These are phyloP conservation scores for Apodemia hepburni DNA, from an alignment of 2,888 invertebrate species.

Conservation along the genomic window DNA sequence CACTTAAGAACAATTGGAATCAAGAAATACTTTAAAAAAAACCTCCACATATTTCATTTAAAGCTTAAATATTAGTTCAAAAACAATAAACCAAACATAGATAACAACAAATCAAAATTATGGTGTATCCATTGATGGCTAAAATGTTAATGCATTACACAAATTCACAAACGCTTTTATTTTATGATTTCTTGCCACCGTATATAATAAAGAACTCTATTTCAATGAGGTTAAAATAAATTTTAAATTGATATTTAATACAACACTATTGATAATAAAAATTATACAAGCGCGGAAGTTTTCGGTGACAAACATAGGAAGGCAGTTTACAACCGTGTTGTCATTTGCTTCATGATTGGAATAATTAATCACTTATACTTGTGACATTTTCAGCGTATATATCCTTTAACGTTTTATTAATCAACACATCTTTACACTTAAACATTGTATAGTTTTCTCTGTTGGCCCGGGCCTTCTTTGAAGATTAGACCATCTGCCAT, in stretches of 20 bases:
- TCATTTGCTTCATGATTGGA: conserved; percentile 4
- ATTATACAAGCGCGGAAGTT: conserved; percentile 16
- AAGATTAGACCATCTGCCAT: too few relatives aligned
- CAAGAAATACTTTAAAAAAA: neutral
- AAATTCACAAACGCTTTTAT: neutral
- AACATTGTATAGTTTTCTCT: too few relatives aligned
- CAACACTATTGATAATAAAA: neutral
- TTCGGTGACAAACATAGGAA: conserved; percentile 11
- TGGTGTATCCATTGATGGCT: neutral
- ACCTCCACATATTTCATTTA: too few relatives aligned
- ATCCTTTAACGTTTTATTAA: neutral
- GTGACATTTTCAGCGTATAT: neutral
- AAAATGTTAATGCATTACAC: conserved; percentile 2
- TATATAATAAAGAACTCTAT: conserved; percentile 3
- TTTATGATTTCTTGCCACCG: neutral
- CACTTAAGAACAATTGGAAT: too few relatives aligned
- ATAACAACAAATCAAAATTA: conserved; percentile 1
- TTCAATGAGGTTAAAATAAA: neutral
- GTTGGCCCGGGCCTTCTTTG: too few relatives aligned
- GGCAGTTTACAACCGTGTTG: conserved; percentile 4
- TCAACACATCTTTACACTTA: too few relatives aligned
- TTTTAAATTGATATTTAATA: neutral
- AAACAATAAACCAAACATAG: neutral
- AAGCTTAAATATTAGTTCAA: neutral
- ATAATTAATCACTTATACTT: neutral